Evolutionary conservation across 53 echinoderm and acorn worm species (phyloP).

Genomic region (Echinometra lucunter): DNA sequence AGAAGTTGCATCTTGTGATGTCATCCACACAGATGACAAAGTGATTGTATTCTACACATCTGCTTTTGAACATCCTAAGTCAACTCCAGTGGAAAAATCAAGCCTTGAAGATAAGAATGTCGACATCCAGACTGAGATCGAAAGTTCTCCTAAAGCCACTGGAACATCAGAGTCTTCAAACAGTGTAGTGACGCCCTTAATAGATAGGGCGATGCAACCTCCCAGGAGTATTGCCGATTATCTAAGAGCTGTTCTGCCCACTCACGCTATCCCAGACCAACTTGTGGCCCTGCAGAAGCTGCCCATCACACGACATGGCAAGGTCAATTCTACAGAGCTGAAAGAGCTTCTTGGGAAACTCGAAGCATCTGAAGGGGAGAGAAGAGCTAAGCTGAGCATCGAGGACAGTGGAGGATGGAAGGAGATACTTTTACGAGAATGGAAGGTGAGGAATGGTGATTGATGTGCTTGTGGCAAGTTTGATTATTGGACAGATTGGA

Average conservation of each 20-base stretch:
- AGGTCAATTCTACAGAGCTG: slow-evolving; percentile 74
- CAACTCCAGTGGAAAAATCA: background rate
- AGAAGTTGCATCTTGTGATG: slow-evolving; percentile 72
- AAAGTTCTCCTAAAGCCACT: background rate
- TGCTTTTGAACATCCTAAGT: background rate
- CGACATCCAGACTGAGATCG: background rate
- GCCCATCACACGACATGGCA: slow-evolving; percentile 87
- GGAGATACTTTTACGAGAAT: slow-evolving; percentile 65
- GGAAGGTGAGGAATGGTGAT: slow-evolving; percentile 71
- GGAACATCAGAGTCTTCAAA: background rate
- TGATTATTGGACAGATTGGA: no score
- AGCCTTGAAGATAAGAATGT: background rate
- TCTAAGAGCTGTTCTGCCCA: slow-evolving; percentile 69
- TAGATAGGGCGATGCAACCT: background rate
- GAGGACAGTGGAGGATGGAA: background rate
- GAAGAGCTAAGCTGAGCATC: background rate
- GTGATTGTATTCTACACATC: slow-evolving; percentile 77
- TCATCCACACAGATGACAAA: slow-evolving; percentile 47
- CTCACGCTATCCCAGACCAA: slow-evolving; percentile 81
- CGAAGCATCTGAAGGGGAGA: slow-evolving; percentile 8
- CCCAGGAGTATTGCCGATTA: background rate
- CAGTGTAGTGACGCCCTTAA: background rate
- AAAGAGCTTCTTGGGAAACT: slow-evolving; percentile 38
- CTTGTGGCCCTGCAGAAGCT: slow-evolving; percentile 65
- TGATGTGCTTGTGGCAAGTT: background rate